Conservation (phyloP, 2,888 invertebrate genomes). For the Galerucella pusilla region DNA sequence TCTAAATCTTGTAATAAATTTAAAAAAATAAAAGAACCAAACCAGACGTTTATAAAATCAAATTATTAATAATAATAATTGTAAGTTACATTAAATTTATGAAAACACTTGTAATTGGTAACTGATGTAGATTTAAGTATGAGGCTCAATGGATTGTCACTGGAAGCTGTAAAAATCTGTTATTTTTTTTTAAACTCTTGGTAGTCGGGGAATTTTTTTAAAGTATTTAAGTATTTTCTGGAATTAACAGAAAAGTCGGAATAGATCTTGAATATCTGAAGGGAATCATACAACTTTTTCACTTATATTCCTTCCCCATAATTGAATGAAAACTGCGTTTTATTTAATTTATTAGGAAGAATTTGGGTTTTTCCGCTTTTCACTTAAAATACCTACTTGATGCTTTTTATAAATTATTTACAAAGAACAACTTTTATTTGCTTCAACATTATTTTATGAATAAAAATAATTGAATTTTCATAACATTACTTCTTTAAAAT, state of each 20-base stretch:
- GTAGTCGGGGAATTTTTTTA: too few species aligned
- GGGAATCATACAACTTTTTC: too few species aligned
- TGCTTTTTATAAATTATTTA: neutral
- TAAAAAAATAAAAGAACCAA: conserved; percentile 60
- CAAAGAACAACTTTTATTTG: neutral
- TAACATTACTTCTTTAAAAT: neutral
- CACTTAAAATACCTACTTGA: too few species aligned
- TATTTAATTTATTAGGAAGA: too few species aligned
- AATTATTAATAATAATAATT: conserved; percentile 39
- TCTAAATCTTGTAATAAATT: conserved; percentile 62
- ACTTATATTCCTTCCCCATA: too few species aligned
- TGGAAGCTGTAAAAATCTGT: conserved; percentile 28
- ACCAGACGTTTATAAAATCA: conserved; percentile 58
- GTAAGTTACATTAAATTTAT: conserved; percentile 52
- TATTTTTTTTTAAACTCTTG: neutral
- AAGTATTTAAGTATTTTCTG: neutral
- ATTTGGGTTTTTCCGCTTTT: too few species aligned
- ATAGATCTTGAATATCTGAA: too few species aligned
- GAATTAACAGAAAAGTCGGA: neutral
- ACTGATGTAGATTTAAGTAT: conserved; percentile 58
- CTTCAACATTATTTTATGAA: too few species aligned
- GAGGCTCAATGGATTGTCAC: conserved; percentile 54
- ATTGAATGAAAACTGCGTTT: too few species aligned
- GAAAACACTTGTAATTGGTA: conserved; percentile 55
- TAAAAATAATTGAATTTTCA: neutral